Base-by-base conservation (phyloP, 2,888 invertebrate species). In the Tineola bisselliella region DNA sequence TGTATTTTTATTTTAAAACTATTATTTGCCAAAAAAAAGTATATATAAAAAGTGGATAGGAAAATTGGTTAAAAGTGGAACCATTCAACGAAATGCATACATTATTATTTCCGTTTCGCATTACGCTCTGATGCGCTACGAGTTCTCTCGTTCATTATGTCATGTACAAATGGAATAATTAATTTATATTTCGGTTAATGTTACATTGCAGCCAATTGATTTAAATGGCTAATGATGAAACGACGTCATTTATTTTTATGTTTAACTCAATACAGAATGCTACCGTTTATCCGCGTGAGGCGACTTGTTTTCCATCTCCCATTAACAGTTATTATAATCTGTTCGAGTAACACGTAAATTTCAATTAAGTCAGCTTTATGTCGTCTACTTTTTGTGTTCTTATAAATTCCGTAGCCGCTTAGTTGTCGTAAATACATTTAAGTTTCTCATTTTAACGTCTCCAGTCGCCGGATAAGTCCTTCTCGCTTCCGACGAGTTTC, bases 21-120 rank as follows among this genome's bases (percentile, higher is more conserved):
- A 25, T 2, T 25, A 25, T 25, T 4, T 6, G 25, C 2, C 2
- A 4, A 25, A 25, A 25, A 25, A 25, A 4, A 25, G 2, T 2
- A 25, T 25, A 4, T 4, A 25, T 25, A 25, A 25, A 25, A 25
- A 25, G 6, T 6, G 25, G 25, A 25, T 75, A 69, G 69, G 71
- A 71, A 69, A 70, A 66, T 70, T 65, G 67, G 71, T 25, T 25
- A 25, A 25, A 25, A 25, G 25, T 25, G 6, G 25, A 25, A 25
- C 4, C 25, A 25, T 75, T 74, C 69, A 79, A 79, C 82, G 43
- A 79, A 82, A 83, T 74, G 77, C 83, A n/a, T n/a, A n/a, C 77
- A 80, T 83, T 81, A 83, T 82, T 80, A 81, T 83, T 82, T 86
- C 84, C 84, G 83, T 74, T 80, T 79, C 77, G 72, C 71, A 77